A percentile compares a stretch with the other conserved stretches of the same genome.
Conservation (phyloP, 2,888 invertebrate genomes). For the Drosophila leonis region DNA sequence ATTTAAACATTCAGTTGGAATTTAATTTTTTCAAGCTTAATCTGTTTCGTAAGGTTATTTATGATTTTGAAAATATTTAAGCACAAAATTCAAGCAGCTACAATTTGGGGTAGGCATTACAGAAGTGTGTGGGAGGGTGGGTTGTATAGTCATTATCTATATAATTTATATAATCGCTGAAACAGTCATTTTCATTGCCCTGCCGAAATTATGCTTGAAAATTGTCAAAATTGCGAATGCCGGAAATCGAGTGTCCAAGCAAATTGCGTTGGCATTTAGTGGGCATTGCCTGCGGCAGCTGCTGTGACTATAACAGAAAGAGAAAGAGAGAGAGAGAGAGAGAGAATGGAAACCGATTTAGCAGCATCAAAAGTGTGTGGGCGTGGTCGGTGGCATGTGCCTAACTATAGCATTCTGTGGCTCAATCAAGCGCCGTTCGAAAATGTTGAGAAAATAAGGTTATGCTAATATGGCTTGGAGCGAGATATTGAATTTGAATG, state of each 20-base stretch:
- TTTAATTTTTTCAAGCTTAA: slow-evolving; percentile 15
- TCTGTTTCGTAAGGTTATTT: slow-evolving; percentile 12
- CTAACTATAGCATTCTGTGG: background rate
- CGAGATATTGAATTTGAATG: background rate
- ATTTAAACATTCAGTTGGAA: background rate
- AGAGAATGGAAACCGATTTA: slow-evolving; percentile 17
- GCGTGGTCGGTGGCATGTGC: background rate
- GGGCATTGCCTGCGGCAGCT: background rate
- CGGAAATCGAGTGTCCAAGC: slow-evolving; percentile 43
- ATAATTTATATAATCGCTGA: slow-evolving; percentile 55
- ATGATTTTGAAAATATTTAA: slow-evolving; percentile 9
- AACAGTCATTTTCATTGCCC: slow-evolving; percentile 43
- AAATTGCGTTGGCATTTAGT: slow-evolving; percentile 25
- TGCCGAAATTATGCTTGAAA: slow-evolving; percentile 48
- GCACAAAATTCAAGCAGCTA: background rate
- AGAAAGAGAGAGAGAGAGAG: background rate
- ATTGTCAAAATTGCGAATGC: slow-evolving; percentile 36
- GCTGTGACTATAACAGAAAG: background rate
- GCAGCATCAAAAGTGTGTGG: slow-evolving; percentile 25
- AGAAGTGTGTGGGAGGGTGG: background rate
- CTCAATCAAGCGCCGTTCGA: slow-evolving; percentile 29
- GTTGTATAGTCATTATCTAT: slow-evolving; percentile 46
- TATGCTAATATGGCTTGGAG: background rate
- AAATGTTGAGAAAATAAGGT: background rate
- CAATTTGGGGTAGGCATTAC: background rate